These are phyloP conservation scores for Tiliqua scincoides DNA, from an alignment of 2,113 vertebrate genomes.

Conservation along the genomic window DNA sequence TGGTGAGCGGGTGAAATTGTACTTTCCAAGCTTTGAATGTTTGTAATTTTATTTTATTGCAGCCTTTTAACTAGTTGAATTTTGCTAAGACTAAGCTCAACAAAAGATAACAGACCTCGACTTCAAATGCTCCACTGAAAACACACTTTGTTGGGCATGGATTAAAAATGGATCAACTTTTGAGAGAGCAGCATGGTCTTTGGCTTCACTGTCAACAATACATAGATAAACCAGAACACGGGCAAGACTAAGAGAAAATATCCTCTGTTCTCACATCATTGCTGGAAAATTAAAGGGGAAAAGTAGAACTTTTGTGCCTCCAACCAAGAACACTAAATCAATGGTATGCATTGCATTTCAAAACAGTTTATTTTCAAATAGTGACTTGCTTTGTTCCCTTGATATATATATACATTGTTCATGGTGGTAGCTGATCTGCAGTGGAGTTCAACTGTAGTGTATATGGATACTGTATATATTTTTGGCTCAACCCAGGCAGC, in stretches of 20 bases:
- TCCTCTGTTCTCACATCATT: slow-evolving; percentile 68
- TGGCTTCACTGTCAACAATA: slow-evolving; percentile 65
- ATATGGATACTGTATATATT: background rate
- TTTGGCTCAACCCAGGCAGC: background rate
- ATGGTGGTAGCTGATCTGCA: slow-evolving; percentile 56
- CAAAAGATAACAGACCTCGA: too few species aligned
- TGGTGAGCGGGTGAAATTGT: too few species aligned
- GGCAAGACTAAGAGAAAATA: slow-evolving; percentile 64
- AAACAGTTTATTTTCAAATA: slow-evolving; percentile 67
- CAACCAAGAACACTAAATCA: slow-evolving; percentile 65
- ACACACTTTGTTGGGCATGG: slow-evolving; percentile 32
- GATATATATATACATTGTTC: slow-evolving; percentile 58
- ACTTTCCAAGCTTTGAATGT: too few species aligned
- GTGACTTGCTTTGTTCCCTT: slow-evolving; percentile 52
- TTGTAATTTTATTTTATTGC: too few species aligned
- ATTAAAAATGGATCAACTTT: slow-evolving; percentile 26
- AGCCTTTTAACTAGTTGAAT: too few species aligned
- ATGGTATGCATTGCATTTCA: slow-evolving; percentile 67
- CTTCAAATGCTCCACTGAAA: slow-evolving; percentile 11
- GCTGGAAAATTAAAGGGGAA: slow-evolving; percentile 71
- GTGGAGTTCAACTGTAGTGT: slow-evolving; percentile 55
- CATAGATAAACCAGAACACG: slow-evolving; percentile 61
- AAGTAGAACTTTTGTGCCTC: slow-evolving; percentile 67
- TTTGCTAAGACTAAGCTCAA: too few species aligned
- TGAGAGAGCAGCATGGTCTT: slow-evolving; percentile 56